Evolutionary conservation across 2,113 vertebrate genomes (phyloP).

Genomic region (Holacanthus passer): DNA sequence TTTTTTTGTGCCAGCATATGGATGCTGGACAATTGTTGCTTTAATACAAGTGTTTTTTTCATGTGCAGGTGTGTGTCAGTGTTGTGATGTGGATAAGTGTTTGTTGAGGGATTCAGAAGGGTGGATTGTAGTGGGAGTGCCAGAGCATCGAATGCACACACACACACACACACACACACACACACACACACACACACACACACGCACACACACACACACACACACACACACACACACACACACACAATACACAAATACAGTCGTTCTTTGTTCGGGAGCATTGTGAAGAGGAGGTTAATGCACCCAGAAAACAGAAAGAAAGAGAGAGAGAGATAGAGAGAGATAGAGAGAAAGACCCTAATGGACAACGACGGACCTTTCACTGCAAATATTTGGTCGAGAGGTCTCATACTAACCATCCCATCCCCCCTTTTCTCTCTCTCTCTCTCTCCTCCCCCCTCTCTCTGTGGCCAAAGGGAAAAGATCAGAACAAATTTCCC

Average conservation of each 20-base stretch:
- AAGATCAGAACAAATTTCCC: conserved; percentile 66
- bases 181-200: background rate
- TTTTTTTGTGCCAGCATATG: background rate
- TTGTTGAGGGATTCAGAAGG: conserved; percentile 12
- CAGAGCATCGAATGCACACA: conserved; percentile 1
- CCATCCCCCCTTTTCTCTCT: conserved; percentile 33
- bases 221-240: conserved; percentile 6
- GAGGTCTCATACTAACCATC: conserved; percentile 52
- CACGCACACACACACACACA: background rate
- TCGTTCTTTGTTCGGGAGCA: conserved; percentile 58
- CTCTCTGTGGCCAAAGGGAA: conserved; percentile 40
- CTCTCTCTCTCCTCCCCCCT: conserved; percentile 20
- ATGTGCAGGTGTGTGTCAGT: conserved; percentile 34
- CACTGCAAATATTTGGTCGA: conserved; percentile 66
- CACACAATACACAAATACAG: conserved; percentile 48
- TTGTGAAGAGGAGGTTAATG: conserved; percentile 71
- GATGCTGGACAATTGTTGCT: conserved; percentile 11
- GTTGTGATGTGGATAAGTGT: conserved; percentile 13
- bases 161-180: background rate
- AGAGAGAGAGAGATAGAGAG: conserved; percentile 10
- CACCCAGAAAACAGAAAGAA: conserved; percentile 63
- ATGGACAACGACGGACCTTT: conserved; percentile 68
- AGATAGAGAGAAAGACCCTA: conserved; percentile 54
- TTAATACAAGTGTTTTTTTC: conserved; percentile 19
- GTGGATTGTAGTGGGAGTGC: conserved; percentile 31